Evolutionary conservation across 2,797 vertebrate species (phyloP).

Genomic region (Squalus acanthias): DNA sequence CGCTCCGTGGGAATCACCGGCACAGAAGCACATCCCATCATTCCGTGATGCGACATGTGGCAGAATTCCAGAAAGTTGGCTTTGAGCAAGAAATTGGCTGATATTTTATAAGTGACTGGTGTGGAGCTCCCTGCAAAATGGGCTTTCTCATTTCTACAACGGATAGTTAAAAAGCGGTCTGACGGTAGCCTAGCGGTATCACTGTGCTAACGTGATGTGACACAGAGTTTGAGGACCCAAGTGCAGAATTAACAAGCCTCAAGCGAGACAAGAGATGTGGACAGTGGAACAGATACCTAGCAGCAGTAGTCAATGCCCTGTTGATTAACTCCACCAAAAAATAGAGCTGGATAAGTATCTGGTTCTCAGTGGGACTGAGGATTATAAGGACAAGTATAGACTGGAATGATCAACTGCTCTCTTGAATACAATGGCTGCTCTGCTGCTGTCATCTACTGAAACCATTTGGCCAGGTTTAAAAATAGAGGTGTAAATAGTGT

Average conservation of each 20-base stretch:
- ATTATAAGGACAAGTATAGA: constrained; percentile 4
- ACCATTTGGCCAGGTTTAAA: constrained; percentile 13
- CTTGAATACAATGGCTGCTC: neutral
- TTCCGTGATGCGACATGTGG: neutral
- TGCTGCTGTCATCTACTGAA: constrained; percentile 25
- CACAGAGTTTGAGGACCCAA: neutral
- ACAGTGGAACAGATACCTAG: neutral
- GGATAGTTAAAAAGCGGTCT: neutral
- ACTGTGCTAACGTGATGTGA: neutral
- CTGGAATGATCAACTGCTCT: neutral
- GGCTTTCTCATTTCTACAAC: neutral
- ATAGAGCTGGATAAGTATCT: neutral
- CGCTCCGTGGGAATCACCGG: neutral
- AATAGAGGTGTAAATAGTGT: neutral
- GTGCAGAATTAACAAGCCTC: neutral
- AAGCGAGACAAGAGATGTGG: neutral
- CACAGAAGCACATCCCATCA: neutral
- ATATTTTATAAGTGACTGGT: too few relatives aligned
- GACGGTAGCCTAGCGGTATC: neutral
- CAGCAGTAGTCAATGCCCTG: neutral
- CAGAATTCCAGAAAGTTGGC: neutral
- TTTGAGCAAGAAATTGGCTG: neutral
- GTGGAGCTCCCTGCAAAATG: neutral
- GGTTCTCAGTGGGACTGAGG: neutral
- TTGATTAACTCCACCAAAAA: neutral